phyloP scores from a whole-genome alignment of 2,888 invertebrate genomes.

The Nudaria mundana region DNA sequence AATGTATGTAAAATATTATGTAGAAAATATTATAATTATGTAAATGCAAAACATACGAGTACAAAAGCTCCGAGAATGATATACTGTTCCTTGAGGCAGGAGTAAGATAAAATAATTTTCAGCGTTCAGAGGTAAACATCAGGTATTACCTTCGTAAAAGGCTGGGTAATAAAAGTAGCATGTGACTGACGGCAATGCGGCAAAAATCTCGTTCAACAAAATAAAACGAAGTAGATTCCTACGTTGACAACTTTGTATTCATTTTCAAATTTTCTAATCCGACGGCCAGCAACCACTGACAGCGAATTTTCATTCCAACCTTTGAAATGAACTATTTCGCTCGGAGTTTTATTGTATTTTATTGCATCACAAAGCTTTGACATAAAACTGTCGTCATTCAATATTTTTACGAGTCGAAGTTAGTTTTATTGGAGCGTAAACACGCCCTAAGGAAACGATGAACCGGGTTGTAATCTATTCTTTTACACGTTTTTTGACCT shows the following conservation, averaged over 20 bases:
- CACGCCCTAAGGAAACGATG: background rate
- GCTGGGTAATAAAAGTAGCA: conserved; percentile 24
- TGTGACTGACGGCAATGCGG: conserved; percentile 20
- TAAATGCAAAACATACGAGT: too few species aligned
- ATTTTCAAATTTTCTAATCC: conserved; percentile 33
- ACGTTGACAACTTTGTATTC: conserved; percentile 23
- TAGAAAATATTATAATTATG: too few species aligned
- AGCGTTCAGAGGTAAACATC: conserved; percentile 13
- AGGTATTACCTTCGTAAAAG: conserved; percentile 25
- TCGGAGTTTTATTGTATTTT: conserved; percentile 20
- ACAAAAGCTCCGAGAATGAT: too few species aligned
- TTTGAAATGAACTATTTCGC: conserved; percentile 31
- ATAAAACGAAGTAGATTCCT: conserved; percentile 23
- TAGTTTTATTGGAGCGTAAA: conserved; percentile 14
- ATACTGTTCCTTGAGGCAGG: too few species aligned
- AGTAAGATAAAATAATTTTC: background rate
- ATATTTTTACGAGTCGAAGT: conserved; percentile 25
- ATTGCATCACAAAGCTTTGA: conserved; percentile 15
- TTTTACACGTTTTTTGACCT: conserved; percentile 1
- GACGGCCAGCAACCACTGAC: conserved; percentile 28
- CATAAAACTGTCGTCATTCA: conserved; percentile 24
- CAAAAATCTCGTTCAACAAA: conserved; percentile 16
- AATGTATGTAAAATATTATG: too few species aligned
- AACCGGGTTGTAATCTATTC: background rate
- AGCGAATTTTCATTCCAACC: conserved; percentile 29